phyloP scores from a whole-genome alignment of 1,140 invertebrate species.

The Plodia interpunctella region DNA sequence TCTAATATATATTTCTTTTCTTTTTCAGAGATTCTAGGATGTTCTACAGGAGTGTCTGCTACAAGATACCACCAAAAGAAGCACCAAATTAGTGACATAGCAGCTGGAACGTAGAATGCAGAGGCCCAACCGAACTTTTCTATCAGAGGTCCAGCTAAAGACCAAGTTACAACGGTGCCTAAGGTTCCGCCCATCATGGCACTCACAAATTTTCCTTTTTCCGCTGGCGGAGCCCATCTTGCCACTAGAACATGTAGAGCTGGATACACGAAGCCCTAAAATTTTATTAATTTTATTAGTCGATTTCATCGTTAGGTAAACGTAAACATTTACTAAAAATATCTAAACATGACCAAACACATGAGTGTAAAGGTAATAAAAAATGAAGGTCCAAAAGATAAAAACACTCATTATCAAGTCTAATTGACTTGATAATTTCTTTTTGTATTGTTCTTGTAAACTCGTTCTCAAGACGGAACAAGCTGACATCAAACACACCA shows the following conservation, averaged over 20 bases:
- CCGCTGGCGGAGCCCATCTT: conserved; percentile 85
- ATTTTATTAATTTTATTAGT: neutral
- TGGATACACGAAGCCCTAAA: conserved; percentile 84
- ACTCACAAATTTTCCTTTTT: conserved; percentile 87
- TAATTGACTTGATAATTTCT: too few relatives aligned
- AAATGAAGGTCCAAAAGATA: conserved; percentile 7
- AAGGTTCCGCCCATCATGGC: conserved; percentile 86
- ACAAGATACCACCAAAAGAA: conserved; percentile 82
- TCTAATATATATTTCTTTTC: conserved; percentile 79
- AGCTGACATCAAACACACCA: neutral
- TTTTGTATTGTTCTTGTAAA: too few relatives aligned
- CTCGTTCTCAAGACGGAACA: neutral
- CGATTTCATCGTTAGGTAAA: too few relatives aligned
- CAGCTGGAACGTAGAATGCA: conserved; percentile 84
- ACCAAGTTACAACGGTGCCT: conserved; percentile 86
- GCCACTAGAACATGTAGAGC: conserved; percentile 84
- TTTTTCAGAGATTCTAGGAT: conserved; percentile 85
- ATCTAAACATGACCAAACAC: too few relatives aligned
- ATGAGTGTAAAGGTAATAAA: neutral
- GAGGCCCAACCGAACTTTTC: conserved; percentile 83
- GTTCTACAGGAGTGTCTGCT: conserved; percentile 83
- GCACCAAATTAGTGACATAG: conserved; percentile 79
- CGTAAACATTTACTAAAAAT: too few relatives aligned
- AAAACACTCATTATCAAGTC: neutral
- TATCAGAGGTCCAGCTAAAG: conserved; percentile 81